phyloP scores from a whole-genome alignment of 2,797 vertebrate species.

The Semotilus atromaculatus region DNA sequence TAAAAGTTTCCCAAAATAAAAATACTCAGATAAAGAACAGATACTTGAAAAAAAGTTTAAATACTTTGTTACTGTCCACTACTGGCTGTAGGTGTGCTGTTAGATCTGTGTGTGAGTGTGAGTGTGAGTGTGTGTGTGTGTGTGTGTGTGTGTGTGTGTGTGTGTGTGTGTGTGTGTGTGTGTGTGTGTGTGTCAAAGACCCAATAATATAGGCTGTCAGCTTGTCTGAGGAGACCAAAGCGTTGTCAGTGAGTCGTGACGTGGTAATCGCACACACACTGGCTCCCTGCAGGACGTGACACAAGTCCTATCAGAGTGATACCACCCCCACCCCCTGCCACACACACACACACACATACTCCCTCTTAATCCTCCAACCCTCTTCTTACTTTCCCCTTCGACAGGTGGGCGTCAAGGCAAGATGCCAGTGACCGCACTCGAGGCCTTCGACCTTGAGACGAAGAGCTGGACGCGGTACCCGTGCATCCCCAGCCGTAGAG shows the following conservation, averaged over 20 bases:
- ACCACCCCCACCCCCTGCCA: neutral
- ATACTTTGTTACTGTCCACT: neutral
- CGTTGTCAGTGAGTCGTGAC: constrained; percentile 21
- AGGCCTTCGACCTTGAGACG: constrained; percentile 93
- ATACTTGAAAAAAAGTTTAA: neutral
- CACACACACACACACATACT: neutral
- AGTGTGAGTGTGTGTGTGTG: neutral
- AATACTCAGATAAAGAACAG: neutral
- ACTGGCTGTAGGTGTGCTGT: neutral
- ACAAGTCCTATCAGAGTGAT: constrained; percentile 29
- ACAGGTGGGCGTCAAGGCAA: constrained; percentile 96
- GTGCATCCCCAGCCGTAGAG: constrained; percentile 92
- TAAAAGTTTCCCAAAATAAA: neutral
- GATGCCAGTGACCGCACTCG: constrained; percentile 93
- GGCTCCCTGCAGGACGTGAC: constrained; percentile 35
- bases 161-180: neutral
- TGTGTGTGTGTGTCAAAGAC: neutral
- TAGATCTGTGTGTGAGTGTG: too few relatives aligned
- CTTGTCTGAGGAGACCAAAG: constrained; percentile 42
- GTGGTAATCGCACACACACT: constrained; percentile 37
- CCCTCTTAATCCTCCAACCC: neutral
- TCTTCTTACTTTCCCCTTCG: constrained; percentile 21
- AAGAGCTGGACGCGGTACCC: constrained; percentile 92
- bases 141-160: neutral
- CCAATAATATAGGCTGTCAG: constrained; percentile 32